These are phyloP conservation scores for Agrochola lychnidis DNA, from an alignment of 2,888 invertebrate genomes.

Conservation along the genomic window DNA sequence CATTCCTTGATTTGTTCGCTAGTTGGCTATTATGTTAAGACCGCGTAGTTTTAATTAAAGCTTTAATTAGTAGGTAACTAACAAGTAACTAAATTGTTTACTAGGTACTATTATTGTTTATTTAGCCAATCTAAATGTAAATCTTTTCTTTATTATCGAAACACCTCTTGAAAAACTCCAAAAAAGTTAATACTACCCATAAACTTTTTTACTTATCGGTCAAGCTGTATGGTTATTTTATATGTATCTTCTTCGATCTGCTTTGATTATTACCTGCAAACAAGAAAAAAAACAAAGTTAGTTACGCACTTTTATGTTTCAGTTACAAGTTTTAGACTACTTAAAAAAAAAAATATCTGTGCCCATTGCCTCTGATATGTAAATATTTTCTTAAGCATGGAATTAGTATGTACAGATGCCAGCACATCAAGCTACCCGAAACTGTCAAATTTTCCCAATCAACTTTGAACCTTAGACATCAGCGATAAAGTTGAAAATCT, in stretches of 20 bases:
- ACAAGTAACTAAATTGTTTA: neutral
- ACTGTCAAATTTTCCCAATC: too few species aligned
- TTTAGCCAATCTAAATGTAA: neutral
- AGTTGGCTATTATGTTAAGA: slow-evolving; percentile 1
- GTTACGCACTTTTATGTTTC: neutral
- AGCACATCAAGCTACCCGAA: too few species aligned
- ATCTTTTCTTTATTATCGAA: neutral
- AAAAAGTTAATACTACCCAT: neutral
- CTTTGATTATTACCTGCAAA: slow-evolving; percentile 57
- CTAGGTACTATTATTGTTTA: neutral
- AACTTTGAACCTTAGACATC: too few species aligned
- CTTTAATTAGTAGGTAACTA: neutral
- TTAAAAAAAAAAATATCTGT: neutral
- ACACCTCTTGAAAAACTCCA: neutral
- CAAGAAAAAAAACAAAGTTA: slow-evolving; percentile 42
- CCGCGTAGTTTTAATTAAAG: slow-evolving; percentile 17
- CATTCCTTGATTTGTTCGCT: slow-evolving; percentile 6
- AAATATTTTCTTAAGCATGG: neutral
- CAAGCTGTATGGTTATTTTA: neutral
- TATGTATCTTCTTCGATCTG: slow-evolving; percentile 2
- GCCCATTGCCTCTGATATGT: neutral
- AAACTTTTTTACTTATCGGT: neutral
- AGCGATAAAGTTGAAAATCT: too few species aligned
- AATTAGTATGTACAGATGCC: slow-evolving; percentile 7
- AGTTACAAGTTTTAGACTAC: neutral